Percentiles rank a stretch among this genome's conserved stretches.
These are phyloP conservation scores for Hyla sarda DNA, from an alignment of 2,113 vertebrate genomes.

Conservation along the genomic window DNA sequence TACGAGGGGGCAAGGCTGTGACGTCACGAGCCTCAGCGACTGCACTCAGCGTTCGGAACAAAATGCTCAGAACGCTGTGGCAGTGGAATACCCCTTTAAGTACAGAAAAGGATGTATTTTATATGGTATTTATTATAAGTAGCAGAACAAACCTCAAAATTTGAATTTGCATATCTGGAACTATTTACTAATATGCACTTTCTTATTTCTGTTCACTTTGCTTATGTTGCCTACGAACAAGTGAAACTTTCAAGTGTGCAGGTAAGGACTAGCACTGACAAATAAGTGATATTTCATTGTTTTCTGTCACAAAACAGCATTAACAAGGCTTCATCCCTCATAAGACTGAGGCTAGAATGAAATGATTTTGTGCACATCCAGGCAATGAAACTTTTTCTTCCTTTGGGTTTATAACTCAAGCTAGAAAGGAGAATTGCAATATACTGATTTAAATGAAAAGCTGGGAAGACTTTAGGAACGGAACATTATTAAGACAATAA, in stretches of 20 bases:
- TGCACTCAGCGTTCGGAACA: too few relatives aligned
- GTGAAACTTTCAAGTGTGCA: neutral
- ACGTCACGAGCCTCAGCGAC: too few relatives aligned
- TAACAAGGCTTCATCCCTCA: conserved; percentile 21
- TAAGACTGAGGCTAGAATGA: conserved; percentile 18
- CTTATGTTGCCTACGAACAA: neutral
- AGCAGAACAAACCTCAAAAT: neutral
- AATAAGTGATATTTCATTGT: conserved; percentile 15
- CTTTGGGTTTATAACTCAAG: conserved; percentile 30
- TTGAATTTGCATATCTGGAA: neutral
- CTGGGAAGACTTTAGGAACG: neutral
- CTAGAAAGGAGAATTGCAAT: conserved; percentile 10
- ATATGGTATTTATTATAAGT: too few relatives aligned
- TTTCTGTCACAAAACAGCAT: neutral
- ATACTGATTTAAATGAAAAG: conserved; percentile 34
- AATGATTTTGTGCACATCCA: conserved; percentile 26
- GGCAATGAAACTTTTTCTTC: conserved; percentile 27
- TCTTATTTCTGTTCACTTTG: neutral
- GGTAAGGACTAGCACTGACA: neutral
- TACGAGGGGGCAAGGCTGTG: too few relatives aligned
- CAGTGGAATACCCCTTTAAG: too few relatives aligned
- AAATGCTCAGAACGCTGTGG: too few relatives aligned
- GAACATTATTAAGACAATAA: conserved; percentile 8
- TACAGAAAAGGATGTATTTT: too few relatives aligned
- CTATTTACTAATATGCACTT: neutral